phyloP scores from a whole-genome alignment of 2,113 vertebrate genomes.

The Proteles cristata region DNA sequence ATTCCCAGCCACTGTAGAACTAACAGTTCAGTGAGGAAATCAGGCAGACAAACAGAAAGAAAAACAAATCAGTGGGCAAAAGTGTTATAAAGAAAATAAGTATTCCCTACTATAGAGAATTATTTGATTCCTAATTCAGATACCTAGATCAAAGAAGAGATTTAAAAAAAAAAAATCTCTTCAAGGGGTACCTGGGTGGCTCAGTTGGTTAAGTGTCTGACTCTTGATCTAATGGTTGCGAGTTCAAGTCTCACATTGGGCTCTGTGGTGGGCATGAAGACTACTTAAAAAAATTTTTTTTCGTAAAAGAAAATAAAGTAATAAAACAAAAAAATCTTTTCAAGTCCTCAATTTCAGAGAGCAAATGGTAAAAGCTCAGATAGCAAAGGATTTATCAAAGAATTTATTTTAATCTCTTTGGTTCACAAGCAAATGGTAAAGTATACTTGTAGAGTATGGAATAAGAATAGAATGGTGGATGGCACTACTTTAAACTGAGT shows the following conservation, averaged over 20 bases:
- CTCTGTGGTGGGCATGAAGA: too few relatives aligned
- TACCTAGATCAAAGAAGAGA: slow-evolving; percentile 18
- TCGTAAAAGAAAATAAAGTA: too few relatives aligned
- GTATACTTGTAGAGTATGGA: neutral
- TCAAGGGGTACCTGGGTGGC: too few relatives aligned
- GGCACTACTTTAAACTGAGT: neutral
- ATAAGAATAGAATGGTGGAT: neutral
- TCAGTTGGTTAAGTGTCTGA: too few relatives aligned
- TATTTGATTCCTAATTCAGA: neutral
- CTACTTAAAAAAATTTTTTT: too few relatives aligned
- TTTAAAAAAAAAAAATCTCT: too few relatives aligned
- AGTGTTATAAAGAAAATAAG: neutral
- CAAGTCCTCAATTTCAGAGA: neutral
- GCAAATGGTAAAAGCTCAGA: neutral
- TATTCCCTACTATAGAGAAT: neutral
- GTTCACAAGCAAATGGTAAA: neutral
- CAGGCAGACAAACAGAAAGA: neutral
- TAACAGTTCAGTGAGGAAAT: neutral
- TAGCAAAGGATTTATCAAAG: slow-evolving; percentile 8
- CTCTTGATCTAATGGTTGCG: too few relatives aligned
- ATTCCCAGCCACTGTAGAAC: neutral
- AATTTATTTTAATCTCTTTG: neutral
- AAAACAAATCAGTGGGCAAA: neutral
- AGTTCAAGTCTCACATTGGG: too few relatives aligned
- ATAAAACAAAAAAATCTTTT: neutral